Evolutionary conservation across 92 coral and sea anemone genomes (phyloP).

Genomic region (Zoanthus sociatus): DNA sequence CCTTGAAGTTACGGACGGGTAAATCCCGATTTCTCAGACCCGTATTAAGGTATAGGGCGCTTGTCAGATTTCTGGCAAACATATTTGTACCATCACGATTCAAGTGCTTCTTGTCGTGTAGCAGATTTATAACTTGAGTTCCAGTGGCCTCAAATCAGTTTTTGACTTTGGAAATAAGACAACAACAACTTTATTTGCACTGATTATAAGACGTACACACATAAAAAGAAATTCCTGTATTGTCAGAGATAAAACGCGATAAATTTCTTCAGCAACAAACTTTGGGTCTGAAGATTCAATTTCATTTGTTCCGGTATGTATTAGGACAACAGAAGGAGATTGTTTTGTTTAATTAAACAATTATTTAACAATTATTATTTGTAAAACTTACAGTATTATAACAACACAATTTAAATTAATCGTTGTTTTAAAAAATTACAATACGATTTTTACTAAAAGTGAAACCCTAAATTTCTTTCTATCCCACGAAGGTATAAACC

Average conservation of each 20-base stretch:
- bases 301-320: too few species aligned
- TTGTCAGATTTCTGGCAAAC: conserved; percentile 30
- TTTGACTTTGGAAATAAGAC: too few species aligned
- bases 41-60: background rate
- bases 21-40: background rate
- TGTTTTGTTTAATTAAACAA: too few species aligned
- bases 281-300: too few species aligned
- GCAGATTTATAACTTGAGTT: background rate
- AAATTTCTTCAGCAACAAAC: too few species aligned
- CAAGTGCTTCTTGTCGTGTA: conserved; percentile 26
- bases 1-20: background rate
- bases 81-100: conserved; percentile 18
- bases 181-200: too few species aligned
- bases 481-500: background rate
- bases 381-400: background rate
- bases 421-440: background rate
- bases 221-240: too few species aligned
- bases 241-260: too few species aligned
- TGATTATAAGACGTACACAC: too few species aligned
- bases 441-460: background rate
- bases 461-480: background rate
- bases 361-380: too few species aligned
- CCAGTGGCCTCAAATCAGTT: background rate
- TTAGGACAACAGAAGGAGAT: too few species aligned
- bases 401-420: background rate